These are phyloP conservation scores for Drosophila pegasa DNA, from an alignment of 2,888 invertebrate species.

Conservation along the genomic window DNA sequence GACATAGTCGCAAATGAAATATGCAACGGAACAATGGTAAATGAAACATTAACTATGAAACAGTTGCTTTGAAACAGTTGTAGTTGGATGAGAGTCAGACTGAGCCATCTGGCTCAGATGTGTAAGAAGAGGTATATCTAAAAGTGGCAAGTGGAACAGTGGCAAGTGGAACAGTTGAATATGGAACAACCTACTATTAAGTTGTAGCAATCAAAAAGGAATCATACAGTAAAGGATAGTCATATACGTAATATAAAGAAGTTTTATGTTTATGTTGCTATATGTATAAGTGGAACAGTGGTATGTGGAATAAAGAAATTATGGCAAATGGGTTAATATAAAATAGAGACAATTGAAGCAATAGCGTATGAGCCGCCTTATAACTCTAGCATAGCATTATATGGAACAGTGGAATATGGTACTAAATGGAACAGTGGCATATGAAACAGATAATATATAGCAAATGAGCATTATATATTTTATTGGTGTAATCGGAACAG, in stretches of 20 bases:
- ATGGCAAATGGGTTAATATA: no score
- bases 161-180: neutral
- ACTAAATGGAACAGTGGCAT: neutral
- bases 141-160: neutral
- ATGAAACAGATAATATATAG: neutral
- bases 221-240: no score
- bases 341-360: neutral
- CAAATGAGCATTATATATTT: no score
- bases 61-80: no score
- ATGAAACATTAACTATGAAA: neutral
- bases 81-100: no score
- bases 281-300: neutral
- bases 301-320: neutral
- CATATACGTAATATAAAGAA: no score
- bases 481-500: no score
- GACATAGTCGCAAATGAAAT: neutral
- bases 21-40: neutral
- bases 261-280: no score
- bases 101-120: neutral
- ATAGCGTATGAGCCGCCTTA: neutral
- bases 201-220: neutral
- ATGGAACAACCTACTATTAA: neutral
- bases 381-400: neutral
- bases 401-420: neutral
- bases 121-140: neutral